Evolutionary conservation across 2,797 vertebrate species (phyloP).

Genomic region (Oophaga sylvatica): DNA sequence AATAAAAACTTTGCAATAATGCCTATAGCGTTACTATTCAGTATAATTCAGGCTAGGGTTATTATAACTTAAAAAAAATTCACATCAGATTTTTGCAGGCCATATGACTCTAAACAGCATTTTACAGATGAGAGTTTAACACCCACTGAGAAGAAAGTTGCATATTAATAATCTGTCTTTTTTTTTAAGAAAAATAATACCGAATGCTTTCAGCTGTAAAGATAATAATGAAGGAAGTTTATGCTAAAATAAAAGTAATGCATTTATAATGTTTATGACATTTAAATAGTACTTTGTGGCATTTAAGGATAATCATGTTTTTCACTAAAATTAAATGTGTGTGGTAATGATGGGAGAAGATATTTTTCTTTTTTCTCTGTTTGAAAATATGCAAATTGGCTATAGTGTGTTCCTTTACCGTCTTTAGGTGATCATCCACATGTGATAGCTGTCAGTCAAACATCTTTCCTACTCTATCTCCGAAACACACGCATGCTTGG

Average conservation of each 20-base stretch:
- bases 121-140: constrained; percentile 34
- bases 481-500: no score
- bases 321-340: neutral
- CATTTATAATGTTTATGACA: constrained; percentile 16
- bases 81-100: constrained; percentile 7
- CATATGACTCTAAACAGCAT: constrained; percentile 25
- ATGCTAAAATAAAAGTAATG: constrained; percentile 14
- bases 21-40: no score
- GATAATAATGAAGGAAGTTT: constrained; percentile 23
- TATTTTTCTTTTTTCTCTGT: neutral
- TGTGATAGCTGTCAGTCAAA: no score
- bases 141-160: constrained; percentile 40
- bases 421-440: no score
- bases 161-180: constrained; percentile 51
- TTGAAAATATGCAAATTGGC: no score
- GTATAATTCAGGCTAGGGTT: neutral
- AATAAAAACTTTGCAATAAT: no score
- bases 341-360: neutral
- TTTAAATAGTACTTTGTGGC: constrained; percentile 15
- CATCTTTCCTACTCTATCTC: no score
- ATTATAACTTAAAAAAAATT: constrained; percentile 1
- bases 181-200: constrained; percentile 13
- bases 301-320: constrained; percentile 11
- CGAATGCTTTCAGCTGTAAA: constrained; percentile 24
- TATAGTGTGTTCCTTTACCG: no score